Percentiles rank a stretch among this genome's conserved stretches.
phyloP scores from a whole-genome alignment of 2,113 vertebrate genomes.

The Chionis minor region DNA sequence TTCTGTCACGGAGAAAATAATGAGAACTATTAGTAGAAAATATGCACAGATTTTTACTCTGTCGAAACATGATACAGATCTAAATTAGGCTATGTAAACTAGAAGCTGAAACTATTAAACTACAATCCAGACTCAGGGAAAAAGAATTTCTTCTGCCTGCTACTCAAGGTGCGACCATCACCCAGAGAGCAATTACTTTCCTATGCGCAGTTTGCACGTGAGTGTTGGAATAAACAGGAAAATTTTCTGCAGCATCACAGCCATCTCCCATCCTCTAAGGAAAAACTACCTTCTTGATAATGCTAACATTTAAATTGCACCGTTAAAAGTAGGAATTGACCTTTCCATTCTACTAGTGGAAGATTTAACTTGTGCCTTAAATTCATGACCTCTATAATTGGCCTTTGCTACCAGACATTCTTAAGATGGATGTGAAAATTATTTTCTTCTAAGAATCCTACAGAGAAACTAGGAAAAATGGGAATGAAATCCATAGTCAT shows the following conservation, averaged over 20 bases:
- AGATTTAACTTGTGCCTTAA: not conserved
- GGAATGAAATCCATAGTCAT: not conserved
- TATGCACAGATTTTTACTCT: not conserved
- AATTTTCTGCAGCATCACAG: not conserved
- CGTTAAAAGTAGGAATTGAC: not conserved
- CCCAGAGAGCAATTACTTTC: not conserved
- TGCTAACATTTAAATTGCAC: not conserved
- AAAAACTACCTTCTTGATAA: not conserved
- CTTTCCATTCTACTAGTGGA: not conserved
- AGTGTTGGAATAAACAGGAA: not conserved
- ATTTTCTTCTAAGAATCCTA: not conserved
- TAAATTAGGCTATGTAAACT: not conserved
- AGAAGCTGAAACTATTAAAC: not conserved
- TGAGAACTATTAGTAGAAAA: conserved; percentile 42
- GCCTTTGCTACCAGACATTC: not conserved
- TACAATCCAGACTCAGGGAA: not conserved
- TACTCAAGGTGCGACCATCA: not conserved
- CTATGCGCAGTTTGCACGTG: not conserved
- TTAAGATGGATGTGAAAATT: not conserved
- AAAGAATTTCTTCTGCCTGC: not conserved
- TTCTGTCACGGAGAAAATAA: conserved; percentile 13
- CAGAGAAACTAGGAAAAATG: not conserved
- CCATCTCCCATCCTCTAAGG: not conserved
- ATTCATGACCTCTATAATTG: not conserved
- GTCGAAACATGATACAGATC: not conserved